Conservation (phyloP, 2,113 vertebrate species). For the Pachypanchax playfairii region DNA sequence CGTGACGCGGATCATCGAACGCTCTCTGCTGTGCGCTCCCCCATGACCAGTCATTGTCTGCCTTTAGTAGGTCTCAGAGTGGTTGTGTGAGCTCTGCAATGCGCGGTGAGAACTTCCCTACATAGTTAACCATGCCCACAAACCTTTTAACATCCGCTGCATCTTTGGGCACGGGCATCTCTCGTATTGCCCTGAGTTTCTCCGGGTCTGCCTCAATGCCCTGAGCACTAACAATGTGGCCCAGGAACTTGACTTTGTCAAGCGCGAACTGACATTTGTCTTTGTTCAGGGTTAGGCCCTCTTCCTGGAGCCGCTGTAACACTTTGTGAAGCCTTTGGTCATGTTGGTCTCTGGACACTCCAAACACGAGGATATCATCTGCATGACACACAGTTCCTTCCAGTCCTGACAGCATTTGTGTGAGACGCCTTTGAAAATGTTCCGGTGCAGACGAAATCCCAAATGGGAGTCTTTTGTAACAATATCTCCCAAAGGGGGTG, state of each 20-base stretch:
- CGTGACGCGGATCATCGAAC: background rate
- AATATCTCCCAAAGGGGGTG: background rate
- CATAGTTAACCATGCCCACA: background rate
- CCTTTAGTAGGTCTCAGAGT: background rate
- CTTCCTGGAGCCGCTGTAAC: background rate
- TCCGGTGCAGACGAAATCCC: background rate
- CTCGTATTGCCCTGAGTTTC: background rate
- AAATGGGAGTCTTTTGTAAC: conserved; percentile 1
- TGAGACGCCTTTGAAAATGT: background rate
- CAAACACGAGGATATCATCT: conserved; percentile 3
- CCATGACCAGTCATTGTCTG: background rate
- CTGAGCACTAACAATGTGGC: background rate
- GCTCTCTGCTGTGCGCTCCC: background rate
- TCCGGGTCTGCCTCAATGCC: conserved; percentile 9
- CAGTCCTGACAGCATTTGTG: background rate
- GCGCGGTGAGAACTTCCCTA: no score
- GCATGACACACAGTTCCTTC: background rate
- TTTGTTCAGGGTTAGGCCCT: background rate
- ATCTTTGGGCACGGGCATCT: background rate
- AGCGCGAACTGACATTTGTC: conserved; percentile 2
- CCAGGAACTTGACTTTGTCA: conserved; percentile 5
- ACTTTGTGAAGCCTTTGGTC: background rate
- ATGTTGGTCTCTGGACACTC: conserved; percentile 3
- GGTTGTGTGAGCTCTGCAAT: conserved; percentile 3
- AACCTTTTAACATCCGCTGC: conserved; percentile 1